Evolutionary conservation across 2,113 vertebrate species (phyloP), one percentile per base, ranked within the genome.

Genomic region (Phasianus colchicus): DNA sequence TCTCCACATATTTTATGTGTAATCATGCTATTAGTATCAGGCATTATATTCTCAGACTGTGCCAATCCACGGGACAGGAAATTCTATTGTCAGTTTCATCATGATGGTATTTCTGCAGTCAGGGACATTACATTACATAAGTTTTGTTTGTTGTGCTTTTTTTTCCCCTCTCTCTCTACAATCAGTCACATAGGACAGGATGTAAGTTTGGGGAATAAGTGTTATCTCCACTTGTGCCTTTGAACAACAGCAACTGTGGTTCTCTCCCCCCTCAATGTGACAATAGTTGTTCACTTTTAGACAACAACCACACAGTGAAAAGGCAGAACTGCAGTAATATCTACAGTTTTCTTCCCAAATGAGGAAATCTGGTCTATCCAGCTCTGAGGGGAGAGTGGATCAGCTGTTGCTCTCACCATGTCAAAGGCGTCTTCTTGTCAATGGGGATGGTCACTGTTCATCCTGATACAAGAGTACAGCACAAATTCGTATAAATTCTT

Each of bases 21-120:
- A 85, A 42, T 20, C 66, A 24, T 14, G 17, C 34, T 45, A 88
- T 85, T 70, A 89, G 45, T 27, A 79, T 20, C 38, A 71, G 30
- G 21, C 48, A 66, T 48, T 45, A 69, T 4, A n/a, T 30, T 82
- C 72, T 82, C 45, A 89, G 40, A 83, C 55, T 40, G 48, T 66
- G 67, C 63, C 38, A 70, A 82, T 42, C 50, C 21, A 42, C 10
- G 13, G 87, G 55, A 74, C 11, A 83, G 42, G 58, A 95, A 93
- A 87, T 77, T 89, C 67, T 91, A 54, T 80, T 92, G 92, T 83
- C 81, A 94, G 66, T 86, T 63, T 29, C 45, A 94, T 70, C 63
- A 65, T 61, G 89, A 36, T 60, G 38, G 64, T 70, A 84, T n/a
- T 82, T 48, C 24, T 86, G 48, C 25, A 82, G 66, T 82, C 77